Evolutionary conservation across 1,140 invertebrate genomes (phyloP).

Genomic region (Drusus annulatus): DNA sequence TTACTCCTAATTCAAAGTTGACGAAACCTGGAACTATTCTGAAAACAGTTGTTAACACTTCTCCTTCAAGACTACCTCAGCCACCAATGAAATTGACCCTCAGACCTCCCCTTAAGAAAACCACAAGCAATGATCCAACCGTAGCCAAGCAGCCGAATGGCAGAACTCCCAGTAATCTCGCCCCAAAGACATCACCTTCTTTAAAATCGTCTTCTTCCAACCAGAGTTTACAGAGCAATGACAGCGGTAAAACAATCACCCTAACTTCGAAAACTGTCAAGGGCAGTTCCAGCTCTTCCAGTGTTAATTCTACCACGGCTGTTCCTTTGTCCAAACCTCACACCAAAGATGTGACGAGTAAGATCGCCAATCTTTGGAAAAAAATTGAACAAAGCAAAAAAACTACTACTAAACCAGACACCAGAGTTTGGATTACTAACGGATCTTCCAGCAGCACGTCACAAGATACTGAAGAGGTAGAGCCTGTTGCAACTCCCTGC

Average conservation of each 20-base stretch:
- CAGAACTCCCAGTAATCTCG: conserved; percentile 22
- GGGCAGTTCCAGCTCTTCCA: conserved; percentile 72
- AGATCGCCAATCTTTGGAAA: conserved; percentile 92
- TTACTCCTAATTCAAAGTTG: conserved; percentile 60
- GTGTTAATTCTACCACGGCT: conserved; percentile 76
- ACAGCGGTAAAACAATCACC: conserved; percentile 67
- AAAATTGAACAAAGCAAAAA: conserved; percentile 84
- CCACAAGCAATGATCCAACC: conserved; percentile 46
- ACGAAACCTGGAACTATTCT: conserved; percentile 63
- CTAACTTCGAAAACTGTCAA: conserved; percentile 65
- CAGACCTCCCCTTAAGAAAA: conserved; percentile 61
- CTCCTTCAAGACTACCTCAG: conserved; percentile 68
- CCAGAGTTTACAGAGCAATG: conserved; percentile 73
- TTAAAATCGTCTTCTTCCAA: conserved; percentile 71
- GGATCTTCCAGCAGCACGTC: conserved; percentile 59
- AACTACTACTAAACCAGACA: conserved; percentile 74
- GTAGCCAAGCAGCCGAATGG: conserved; percentile 9
- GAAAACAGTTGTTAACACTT: conserved; percentile 64
- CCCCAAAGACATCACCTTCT: conserved; percentile 44
- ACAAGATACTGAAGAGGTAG: conserved; percentile 41
- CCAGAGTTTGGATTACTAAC: conserved; percentile 76
- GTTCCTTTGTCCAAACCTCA: conserved; percentile 66
- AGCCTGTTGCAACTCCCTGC: conserved; percentile 55
- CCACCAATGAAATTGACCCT: conserved; percentile 63
- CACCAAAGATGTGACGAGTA: conserved; percentile 85